A percentile compares a stretch with the other conserved stretches of the same genome.
phyloP scores from a whole-genome alignment of 37 sponge, comb jelly and placozoan species.

The Beroe forskalii region DNA sequence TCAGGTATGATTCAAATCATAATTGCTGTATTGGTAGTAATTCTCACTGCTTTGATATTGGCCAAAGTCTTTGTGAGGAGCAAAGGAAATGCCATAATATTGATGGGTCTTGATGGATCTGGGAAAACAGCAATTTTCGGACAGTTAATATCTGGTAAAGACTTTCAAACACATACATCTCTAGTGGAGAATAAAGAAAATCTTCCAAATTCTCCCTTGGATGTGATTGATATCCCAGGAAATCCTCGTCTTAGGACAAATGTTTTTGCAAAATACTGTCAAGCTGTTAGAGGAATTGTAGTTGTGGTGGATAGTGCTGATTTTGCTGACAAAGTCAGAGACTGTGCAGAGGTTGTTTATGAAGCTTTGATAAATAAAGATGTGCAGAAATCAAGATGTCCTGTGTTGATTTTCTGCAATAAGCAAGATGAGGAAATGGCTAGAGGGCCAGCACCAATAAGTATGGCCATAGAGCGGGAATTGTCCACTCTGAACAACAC shows the following conservation, averaged over 20 bases:
- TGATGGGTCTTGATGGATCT: constrained; percentile 30
- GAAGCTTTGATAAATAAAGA: constrained; percentile 16
- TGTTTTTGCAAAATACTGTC: neutral
- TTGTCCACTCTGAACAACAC: constrained; percentile 24
- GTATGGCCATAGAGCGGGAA: constrained; percentile 9
- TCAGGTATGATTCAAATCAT: constrained; percentile 10
- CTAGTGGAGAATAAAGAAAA: neutral
- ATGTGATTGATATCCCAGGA: constrained; percentile 39
- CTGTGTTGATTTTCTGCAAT: constrained; percentile 28
- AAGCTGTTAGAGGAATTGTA: neutral
- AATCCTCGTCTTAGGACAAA: constrained; percentile 10
- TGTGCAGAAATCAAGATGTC: constrained; percentile 23
- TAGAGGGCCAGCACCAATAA: constrained; percentile 7
- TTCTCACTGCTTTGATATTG: neutral
- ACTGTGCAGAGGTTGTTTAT: constrained; percentile 21
- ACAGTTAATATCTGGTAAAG: constrained; percentile 7
- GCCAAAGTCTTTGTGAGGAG: constrained; percentile 4
- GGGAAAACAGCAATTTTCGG: neutral
- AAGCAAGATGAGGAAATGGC: constrained; percentile 60
- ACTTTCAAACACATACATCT: constrained; percentile 12
- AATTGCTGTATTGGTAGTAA: constrained; percentile 10
- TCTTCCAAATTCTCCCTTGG: neutral
- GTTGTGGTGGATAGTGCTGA: constrained; percentile 58
- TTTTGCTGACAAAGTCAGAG: constrained; percentile 35
- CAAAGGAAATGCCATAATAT: constrained; percentile 27